Base-by-base conservation (phyloP, 2,888 invertebrate genomes). In the Timema podura region DNA sequence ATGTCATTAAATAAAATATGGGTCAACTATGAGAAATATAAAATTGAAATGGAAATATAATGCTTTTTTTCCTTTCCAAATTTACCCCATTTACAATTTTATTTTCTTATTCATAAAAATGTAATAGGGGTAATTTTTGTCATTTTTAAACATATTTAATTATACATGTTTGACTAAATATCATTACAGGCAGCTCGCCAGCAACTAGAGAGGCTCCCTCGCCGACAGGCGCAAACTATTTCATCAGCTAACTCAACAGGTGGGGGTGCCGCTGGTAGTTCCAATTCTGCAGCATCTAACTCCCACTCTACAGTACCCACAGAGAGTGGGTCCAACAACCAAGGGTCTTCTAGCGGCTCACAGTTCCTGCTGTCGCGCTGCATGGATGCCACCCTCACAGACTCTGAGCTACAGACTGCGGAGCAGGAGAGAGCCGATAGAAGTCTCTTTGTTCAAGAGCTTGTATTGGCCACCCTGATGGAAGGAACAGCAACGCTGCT, bases 201-300 rank as follows among this genome's bases (percentile, higher is more conserved):
- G 83, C 94, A 95, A 82, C 82, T 95, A 79, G 95, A 96, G 83
- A 87, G 95, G 74, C 86, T 95, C 81, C 95, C 95, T 76, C 88
- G 95, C 77, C 88, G 95, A 77, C 89, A 89, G 77, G 88, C 89
- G 69, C 91, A 90, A 79, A 87, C 87, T 73, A 85, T 87, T 76
- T 81, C 83, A 70, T 82, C 85, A 66, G 81, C 82, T 48, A 72
- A 72, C 61, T 82, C 81, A 65, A 84, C 85, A 72, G 76, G 76
- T 75, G 45, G 61, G 44, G 61, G 61, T 44, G 61, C 61, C 13
- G 75, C 75, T 57, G 74, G 73, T 45, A 70, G 74, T 30, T 71
- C 74, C 45, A 67, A 75, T 44, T 77, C 83, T 78, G 78, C 81
- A 72, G 75, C 76, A 30, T 73, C 73, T 54, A 64, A 73, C 70